Evolutionary conservation across 2,113 vertebrate genomes (phyloP).

Genomic region (Craseonycteris thonglongyai): DNA sequence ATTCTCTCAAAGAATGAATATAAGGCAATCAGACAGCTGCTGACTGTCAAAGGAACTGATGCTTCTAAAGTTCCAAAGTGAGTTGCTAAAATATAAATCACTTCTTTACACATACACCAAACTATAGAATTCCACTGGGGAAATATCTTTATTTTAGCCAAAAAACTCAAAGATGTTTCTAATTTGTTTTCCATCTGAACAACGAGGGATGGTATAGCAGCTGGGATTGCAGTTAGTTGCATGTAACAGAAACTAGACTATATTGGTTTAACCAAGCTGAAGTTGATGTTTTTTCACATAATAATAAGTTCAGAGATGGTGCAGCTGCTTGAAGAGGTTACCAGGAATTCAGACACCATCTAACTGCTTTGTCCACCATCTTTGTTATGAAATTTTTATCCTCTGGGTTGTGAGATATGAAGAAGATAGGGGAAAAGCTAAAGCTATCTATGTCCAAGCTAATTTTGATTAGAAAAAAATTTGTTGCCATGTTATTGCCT

Average conservation of each 20-base stretch:
- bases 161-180: conserved; percentile 42
- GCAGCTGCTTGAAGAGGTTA: neutral
- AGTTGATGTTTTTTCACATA: neutral
- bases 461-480: conserved; percentile 12
- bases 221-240: conserved; percentile 35
- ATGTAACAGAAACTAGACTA: neutral
- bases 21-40: conserved; percentile 63
- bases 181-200: conserved; percentile 45
- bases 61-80: conserved; percentile 11
- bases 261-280: neutral
- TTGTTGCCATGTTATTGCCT: conserved; percentile 8
- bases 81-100: conserved; percentile 38
- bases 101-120: conserved; percentile 10
- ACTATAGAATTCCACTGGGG: neutral
- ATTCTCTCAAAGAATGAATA: conserved; percentile 40
- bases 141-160: conserved; percentile 39
- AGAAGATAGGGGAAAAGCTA: neutral
- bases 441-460: neutral
- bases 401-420: neutral
- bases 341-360: neutral
- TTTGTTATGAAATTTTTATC: neutral
- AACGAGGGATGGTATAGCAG: neutral
- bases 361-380: neutral
- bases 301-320: neutral
- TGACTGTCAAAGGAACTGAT: conserved; percentile 41